Base-by-base conservation (phyloP, 2,888 invertebrate genomes). In the Allolobophora icterica region DNA sequence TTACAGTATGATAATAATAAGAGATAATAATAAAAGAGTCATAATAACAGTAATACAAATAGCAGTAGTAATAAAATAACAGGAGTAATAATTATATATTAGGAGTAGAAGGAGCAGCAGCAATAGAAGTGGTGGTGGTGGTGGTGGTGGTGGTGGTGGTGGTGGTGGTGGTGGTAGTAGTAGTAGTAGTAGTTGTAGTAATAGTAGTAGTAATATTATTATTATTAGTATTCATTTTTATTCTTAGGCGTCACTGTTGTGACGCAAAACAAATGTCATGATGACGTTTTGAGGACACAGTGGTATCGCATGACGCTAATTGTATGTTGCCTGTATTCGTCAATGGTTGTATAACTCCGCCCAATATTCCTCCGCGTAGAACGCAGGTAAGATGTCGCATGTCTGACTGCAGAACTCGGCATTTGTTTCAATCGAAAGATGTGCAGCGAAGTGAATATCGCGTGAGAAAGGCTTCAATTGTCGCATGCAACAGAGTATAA, bases 161-260 rank as follows among this genome's bases (percentile, higher is more conserved):
- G 90, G 91, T 24, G 33, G 52, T 33, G 91, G 58, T 35, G 33
- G 38, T 24, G 89, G 91, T 52, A 52, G 34, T 89, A 89, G 89
- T 17, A 84, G 45, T 17, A 89, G 91, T 17, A 90, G 84, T 40
- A 91, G 91, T 52, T 52, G 45, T 13, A 91, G 91, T 8, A 84
- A 35, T 24, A 91, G 90, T 45, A 84, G 42, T 17, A 91, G 90
- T n/a, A 42, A n/a, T 38, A 90, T 15, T 34, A 33, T 3, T 30
- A 38, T 34, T 40, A 89, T 21, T 35, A 40, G 87, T 52, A 24
- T 1, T 52, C 21, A 52, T 52, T 52, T 38, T 17, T 24, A 21
- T 24, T 5, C 52, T 52, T 21, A 52, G 52, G 52, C 45, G 45
- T 19, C 45, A 45, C 15, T 45, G 13, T 45, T 19, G 21, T 19